Percentiles rank a stretch among this genome's conserved stretches.
These are phyloP conservation scores for Amazona vittata DNA, from an alignment of 2,113 vertebrate species.

Conservation along the genomic window DNA sequence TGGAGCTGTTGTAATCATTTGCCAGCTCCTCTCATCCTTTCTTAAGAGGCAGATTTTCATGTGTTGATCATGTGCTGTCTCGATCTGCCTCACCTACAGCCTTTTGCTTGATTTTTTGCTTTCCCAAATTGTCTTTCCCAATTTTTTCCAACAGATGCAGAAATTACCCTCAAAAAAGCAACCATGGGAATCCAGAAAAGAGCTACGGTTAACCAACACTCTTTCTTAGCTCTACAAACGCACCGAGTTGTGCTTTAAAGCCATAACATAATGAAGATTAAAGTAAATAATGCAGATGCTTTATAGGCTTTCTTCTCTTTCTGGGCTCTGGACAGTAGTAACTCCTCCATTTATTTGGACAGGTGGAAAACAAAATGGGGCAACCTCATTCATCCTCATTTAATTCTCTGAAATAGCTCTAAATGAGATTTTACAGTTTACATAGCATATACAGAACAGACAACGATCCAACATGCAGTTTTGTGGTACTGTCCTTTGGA, in stretches of 20 bases:
- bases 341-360: background rate
- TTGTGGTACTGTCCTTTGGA: background rate
- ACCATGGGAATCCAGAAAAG: background rate
- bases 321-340: background rate
- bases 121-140: background rate
- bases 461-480: background rate
- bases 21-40: background rate
- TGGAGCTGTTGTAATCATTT: background rate
- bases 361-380: background rate
- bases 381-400: background rate
- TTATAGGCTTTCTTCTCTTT: background rate
- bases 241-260: background rate
- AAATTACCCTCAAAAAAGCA: background rate
- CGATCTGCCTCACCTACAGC: background rate
- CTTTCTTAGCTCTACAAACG: background rate
- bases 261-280: background rate
- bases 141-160: background rate
- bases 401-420: background rate
- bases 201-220: background rate
- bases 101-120: background rate
- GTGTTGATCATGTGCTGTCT: fast-evolving
- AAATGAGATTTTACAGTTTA: background rate
- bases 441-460: background rate
- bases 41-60: background rate
- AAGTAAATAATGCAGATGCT: background rate